phyloP scores from a whole-genome alignment of 2,888 invertebrate species.

The Dasysyrphus albostriatus region DNA sequence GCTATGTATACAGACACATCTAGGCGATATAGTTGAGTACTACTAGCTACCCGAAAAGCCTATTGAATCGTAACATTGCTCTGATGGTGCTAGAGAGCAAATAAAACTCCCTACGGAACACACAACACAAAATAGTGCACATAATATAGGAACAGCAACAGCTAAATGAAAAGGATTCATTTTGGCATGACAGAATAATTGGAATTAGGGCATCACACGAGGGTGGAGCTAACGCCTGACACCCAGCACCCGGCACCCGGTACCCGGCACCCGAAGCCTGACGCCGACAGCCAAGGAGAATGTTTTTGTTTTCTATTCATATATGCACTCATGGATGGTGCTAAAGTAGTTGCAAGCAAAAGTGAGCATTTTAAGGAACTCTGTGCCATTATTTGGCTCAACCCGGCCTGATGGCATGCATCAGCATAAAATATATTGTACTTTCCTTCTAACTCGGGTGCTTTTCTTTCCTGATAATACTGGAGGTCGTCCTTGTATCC shows the following conservation, averaged over 20 bases:
- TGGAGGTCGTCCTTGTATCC: constrained; percentile 9
- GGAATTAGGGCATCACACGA: constrained; percentile 71
- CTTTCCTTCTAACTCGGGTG: constrained; percentile 38
- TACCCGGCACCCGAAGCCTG: background rate
- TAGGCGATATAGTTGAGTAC: background rate
- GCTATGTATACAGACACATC: background rate
- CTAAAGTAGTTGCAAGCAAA: constrained; percentile 27
- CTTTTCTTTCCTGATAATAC: constrained; percentile 22
- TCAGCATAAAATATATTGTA: constrained; percentile 71
- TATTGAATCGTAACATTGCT: constrained; percentile 65
- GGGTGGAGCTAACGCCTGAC: background rate
- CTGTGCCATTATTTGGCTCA: background rate
- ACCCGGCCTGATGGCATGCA: constrained; percentile 10
- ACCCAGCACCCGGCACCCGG: background rate
- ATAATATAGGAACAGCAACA: background rate
- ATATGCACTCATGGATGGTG: constrained; percentile 31
- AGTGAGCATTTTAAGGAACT: constrained; percentile 53
- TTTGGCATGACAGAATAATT: constrained; percentile 74
- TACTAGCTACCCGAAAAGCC: constrained; percentile 36
- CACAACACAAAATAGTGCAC: constrained; percentile 19
- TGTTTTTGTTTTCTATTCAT: constrained; percentile 51
- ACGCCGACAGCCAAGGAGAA: background rate
- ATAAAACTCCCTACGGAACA: constrained; percentile 30
- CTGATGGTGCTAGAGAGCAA: constrained; percentile 30
- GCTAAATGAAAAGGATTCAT: constrained; percentile 66